A percentile compares a stretch with the other conserved stretches of the same genome.
Conservation (phyloP, 2,797 vertebrate genomes). For the Diplodus puntazzo region DNA sequence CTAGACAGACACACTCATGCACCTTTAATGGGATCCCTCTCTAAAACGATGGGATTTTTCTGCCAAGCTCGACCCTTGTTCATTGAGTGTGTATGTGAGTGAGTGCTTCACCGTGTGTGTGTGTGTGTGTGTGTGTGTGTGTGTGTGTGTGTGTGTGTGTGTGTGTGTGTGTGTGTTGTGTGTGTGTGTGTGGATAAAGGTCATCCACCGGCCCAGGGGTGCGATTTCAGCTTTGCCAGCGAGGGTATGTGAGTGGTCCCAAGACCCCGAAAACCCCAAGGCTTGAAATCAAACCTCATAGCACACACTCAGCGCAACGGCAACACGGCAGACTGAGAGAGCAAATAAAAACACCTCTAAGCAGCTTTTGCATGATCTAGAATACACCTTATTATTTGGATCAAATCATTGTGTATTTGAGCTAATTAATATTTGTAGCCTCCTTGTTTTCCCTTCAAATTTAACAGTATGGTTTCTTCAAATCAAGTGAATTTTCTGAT, state of each 20-base stretch:
- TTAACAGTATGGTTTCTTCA: neutral
- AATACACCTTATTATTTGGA: neutral
- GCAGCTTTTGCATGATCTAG: neutral
- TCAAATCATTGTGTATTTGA: neutral
- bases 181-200: constrained; percentile 50
- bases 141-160: constrained; percentile 41
- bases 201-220: constrained; percentile 77
- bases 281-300: constrained; percentile 74
- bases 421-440: neutral
- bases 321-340: neutral
- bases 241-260: constrained; percentile 76
- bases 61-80: constrained; percentile 38
- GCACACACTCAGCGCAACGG: neutral
- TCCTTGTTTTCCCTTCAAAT: neutral
- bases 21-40: constrained; percentile 83
- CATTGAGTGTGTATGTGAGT: constrained; percentile 33
- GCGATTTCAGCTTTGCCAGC: constrained; percentile 68
- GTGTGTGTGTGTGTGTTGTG: constrained; percentile 47
- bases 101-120: constrained; percentile 1
- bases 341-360: neutral
- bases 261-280: constrained; percentile 75
- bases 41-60: constrained; percentile 76
- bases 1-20: constrained; percentile 85
- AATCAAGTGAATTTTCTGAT: neutral
- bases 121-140: constrained; percentile 36